Base-by-base conservation (phyloP, 2,888 invertebrate genomes). In the Eurytoma californica region DNA sequence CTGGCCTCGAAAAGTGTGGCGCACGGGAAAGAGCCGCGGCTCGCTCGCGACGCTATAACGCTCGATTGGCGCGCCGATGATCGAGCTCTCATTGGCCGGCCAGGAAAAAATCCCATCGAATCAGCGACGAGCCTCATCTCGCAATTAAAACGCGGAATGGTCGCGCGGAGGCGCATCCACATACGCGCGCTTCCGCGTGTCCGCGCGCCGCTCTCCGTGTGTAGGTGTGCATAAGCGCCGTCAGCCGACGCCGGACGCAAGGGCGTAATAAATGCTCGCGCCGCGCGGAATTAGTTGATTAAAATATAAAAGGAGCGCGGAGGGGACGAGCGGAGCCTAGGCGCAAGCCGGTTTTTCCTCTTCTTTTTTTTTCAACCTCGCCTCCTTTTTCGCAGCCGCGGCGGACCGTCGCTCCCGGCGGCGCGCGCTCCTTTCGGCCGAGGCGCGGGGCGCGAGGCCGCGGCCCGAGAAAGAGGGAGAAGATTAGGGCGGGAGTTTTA, bases 211-310 rank as follows among this genome's bases (percentile, higher is more conserved):
- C 24, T 60, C 49, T 77, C 77, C 82, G 80, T 55, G 65, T 77
- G 66, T 57, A 14, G 13, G 65, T 65, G 51, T 67, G 58, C 47
- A 47, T 55, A 67, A 75, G 72, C 65, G 80, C 30, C 61, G 82
- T 66, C 74, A 47, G 68, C 69, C 28, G 74, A 39, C 28, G 82
- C 82, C 60, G 60, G 28, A 84, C 84, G 85, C 86, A 87, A 86
- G 86, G 86, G 86, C 86, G 86, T 85, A 86, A 87, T 87, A 88
- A 88, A 88, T 88, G 89, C 88, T 89, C 88, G 89, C 88, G 88
- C 87, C 87, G 89, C 88, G 89, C 88, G 88, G 89, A 89, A 89
- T 89, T 89, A 90, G 89, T 90, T 90, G 89, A 89, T 90, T 89
- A 89, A 89, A 90, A 90, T 89, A 89, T 89, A 89, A 90, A 89